A percentile compares a stretch with the other conserved stretches of the same genome.
phyloP scores from a whole-genome alignment of 2,113 vertebrate genomes.

The Rhegmatorhina hoffmannsi region DNA sequence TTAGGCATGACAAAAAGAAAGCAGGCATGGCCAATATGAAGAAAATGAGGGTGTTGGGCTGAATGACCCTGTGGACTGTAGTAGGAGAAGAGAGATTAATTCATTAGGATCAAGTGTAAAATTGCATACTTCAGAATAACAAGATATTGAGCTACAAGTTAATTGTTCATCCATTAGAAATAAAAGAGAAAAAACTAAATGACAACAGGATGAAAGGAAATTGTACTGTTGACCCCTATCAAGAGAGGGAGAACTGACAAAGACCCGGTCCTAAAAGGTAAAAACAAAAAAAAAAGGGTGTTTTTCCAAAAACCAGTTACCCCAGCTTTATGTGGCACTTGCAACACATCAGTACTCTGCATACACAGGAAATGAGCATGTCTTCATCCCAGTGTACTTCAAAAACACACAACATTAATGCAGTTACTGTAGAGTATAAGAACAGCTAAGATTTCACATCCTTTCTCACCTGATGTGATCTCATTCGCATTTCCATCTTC shows the following conservation, averaged over 20 bases:
- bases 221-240: not conserved
- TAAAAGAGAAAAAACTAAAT: not conserved
- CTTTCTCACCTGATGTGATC: not conserved
- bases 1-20: not conserved
- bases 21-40: not conserved
- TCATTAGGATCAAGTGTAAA: not conserved
- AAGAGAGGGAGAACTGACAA: not conserved
- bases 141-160: not conserved
- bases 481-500: not conserved
- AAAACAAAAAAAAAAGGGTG: not conserved
- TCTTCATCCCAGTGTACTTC: not conserved
- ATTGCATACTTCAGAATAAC: not conserved
- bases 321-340: not conserved
- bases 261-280: not conserved
- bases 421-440: not conserved
- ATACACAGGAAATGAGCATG: not conserved
- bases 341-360: not conserved
- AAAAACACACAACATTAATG: not conserved
- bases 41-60: not conserved
- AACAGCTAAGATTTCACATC: not conserved
- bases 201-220: not conserved
- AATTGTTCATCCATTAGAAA: slow-evolving; percentile 35
- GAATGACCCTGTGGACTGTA: not conserved
- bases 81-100: not conserved
- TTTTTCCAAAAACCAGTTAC: not conserved